These are phyloP conservation scores for Drosophila sulfurigaster DNA, from an alignment of 1,140 invertebrate species.

Conservation along the genomic window DNA sequence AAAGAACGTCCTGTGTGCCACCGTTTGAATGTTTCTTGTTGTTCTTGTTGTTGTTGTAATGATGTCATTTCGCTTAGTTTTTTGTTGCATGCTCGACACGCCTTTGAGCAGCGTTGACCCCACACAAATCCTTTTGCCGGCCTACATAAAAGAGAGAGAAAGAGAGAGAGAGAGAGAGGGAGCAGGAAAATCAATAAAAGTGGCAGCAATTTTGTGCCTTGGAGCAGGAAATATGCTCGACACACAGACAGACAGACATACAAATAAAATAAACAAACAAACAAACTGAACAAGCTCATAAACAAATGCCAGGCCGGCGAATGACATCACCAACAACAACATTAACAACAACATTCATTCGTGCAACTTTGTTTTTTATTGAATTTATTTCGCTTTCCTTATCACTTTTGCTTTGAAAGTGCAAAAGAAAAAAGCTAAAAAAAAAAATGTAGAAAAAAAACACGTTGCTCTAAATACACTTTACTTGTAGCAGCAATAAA, in stretches of 20 bases:
- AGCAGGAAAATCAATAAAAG: constrained; percentile 43
- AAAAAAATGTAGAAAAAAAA: not conserved
- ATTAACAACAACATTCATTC: not conserved
- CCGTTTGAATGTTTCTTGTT: not conserved
- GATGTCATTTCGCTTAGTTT: constrained; percentile 38
- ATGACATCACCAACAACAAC: constrained; percentile 45
- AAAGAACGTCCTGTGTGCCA: constrained; percentile 8
- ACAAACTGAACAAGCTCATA: constrained; percentile 36
- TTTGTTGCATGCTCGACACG: constrained; percentile 24
- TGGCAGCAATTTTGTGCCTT: constrained; percentile 33
- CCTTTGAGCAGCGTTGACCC: constrained; percentile 2
- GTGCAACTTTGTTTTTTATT: not conserved
- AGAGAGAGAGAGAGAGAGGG: too few relatives aligned
- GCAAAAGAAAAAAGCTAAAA: not conserved
- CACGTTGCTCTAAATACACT: constrained; percentile 5
- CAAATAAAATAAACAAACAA: constrained; percentile 19
- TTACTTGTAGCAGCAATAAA: constrained; percentile 2
- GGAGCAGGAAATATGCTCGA: constrained; percentile 41
- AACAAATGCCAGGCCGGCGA: constrained; percentile 41
- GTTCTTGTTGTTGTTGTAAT: constrained; percentile 16
- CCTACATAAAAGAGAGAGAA: constrained; percentile 15
- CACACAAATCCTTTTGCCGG: constrained; percentile 42
- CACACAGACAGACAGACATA: not conserved
- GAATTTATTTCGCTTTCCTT: not conserved
- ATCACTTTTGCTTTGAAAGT: constrained; percentile 2